Base-by-base conservation (phyloP, 2,113 vertebrate genomes). In the Columba janthina region DNA sequence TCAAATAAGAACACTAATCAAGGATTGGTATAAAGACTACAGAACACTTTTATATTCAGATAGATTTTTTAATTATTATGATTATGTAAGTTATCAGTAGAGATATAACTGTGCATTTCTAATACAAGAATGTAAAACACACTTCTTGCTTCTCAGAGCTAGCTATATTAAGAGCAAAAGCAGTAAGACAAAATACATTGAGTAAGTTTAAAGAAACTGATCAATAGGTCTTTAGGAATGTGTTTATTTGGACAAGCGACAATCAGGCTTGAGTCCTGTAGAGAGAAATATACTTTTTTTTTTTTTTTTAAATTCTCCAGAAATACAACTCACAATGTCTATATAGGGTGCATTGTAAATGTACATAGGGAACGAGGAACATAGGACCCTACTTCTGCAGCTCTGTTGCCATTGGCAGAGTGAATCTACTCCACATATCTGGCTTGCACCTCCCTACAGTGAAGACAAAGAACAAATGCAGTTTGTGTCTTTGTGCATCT, bases 361-460 rank as follows among this genome's bases (percentile, higher is more conserved):
- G 50, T 60, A 54, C 3, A 3, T 10, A 44, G 21, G 44, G 34
- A 15, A 74, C 26, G 5, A 70, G 26, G 24, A 74, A 42, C n/a
- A 69, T 10, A 24, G 15, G 57, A 53, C 17, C 28, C 31, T 34
- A 34, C 31, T 85, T 58, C 29, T 48, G 19, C 42, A 66, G 40
- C 19, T 75, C 4, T 14, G 17, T 42, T 88, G 32, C 11, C 13
- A n/a, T 0, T 40, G 53, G 15, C 57, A 72, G n/a, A 15, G 21
- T 26, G 42, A 88, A 76, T 29, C 16, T 61, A 20, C 25, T 51
- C 31, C n/a, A 9, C 0, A 0, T 21, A 32, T 25, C 17, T 32
- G 28, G 9, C 38, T 60, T 78, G 28, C 24, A 61, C 10, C n/a
- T 88, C 29, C 20, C 36, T 29, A 11, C 0, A 0, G 5, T 4